Evolutionary conservation across 2,113 vertebrate species (phyloP).

Genomic region (Actinemys pallida): DNA sequence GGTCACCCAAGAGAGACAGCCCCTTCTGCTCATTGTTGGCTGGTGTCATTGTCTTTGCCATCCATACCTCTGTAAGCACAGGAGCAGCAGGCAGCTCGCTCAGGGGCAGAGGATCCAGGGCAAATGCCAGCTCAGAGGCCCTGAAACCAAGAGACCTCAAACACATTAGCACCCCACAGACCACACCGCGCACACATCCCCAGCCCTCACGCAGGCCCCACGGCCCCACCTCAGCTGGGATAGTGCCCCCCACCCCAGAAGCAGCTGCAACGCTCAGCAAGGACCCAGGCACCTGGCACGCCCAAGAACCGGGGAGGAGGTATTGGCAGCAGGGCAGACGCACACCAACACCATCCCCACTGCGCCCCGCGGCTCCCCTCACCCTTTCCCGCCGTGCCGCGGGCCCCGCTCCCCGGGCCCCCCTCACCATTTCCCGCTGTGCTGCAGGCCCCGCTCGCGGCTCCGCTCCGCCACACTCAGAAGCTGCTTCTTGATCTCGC

Average conservation of each 20-base stretch:
- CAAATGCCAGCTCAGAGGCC: slow-evolving; percentile 95
- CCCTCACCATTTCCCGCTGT: slow-evolving; percentile 96
- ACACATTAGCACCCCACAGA: background rate
- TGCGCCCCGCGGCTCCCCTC: no score
- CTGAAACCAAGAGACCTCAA: slow-evolving; percentile 65
- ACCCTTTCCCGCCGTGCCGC: no score
- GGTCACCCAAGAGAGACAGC: background rate
- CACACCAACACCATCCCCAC: no score
- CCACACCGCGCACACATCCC: background rate
- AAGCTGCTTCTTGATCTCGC: slow-evolving; percentile 93
- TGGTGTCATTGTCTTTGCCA: no score
- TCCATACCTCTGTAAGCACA: slow-evolving; percentile 88
- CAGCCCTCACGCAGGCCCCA: background rate
- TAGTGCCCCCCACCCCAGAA: background rate
- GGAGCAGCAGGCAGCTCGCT: slow-evolving; percentile 85
- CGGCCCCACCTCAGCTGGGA: background rate
- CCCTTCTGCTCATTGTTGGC: background rate
- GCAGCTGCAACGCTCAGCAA: background rate
- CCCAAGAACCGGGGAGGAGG: background rate
- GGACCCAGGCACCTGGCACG: background rate
- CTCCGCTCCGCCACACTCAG: slow-evolving; percentile 90
- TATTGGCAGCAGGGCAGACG: no score
- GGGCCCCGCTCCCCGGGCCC: background rate
- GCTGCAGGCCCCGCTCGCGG: slow-evolving; percentile 92
- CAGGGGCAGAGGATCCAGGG: slow-evolving; percentile 88